phyloP scores from a whole-genome alignment of 2,113 vertebrate species.

The Bubo bubo region DNA sequence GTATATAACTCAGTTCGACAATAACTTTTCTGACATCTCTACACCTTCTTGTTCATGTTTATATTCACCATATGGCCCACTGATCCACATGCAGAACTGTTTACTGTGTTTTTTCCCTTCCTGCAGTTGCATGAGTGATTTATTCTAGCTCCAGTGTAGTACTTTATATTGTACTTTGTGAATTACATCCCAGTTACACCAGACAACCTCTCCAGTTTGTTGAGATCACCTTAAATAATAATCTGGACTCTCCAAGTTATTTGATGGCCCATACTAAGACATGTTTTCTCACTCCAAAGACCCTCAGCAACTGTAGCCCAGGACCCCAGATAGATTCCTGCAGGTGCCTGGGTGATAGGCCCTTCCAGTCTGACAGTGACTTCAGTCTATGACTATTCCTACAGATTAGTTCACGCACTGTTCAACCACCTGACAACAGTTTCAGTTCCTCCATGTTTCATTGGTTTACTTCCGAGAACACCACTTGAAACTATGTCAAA shows the following conservation, averaged over 20 bases:
- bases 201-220: neutral
- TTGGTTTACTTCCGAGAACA: neutral
- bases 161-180: neutral
- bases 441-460: neutral
- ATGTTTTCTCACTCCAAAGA: neutral
- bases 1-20: neutral
- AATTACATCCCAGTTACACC: neutral
- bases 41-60: neutral
- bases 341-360: neutral
- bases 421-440: neutral
- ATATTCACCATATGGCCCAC: neutral
- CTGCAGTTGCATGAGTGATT: neutral
- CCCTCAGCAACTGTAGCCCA: neutral
- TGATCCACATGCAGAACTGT: neutral
- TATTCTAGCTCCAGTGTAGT: neutral
- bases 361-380: neutral
- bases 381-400: neutral
- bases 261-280: neutral
- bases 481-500: neutral
- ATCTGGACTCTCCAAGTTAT: neutral
- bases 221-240: neutral
- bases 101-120: neutral
- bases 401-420: neutral
- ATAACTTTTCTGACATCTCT: neutral
- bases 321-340: neutral